Evolutionary conservation across 2,888 invertebrate genomes (phyloP), one percentile per base, ranked within the genome.

Genomic region (Agriotes lineatus): DNA sequence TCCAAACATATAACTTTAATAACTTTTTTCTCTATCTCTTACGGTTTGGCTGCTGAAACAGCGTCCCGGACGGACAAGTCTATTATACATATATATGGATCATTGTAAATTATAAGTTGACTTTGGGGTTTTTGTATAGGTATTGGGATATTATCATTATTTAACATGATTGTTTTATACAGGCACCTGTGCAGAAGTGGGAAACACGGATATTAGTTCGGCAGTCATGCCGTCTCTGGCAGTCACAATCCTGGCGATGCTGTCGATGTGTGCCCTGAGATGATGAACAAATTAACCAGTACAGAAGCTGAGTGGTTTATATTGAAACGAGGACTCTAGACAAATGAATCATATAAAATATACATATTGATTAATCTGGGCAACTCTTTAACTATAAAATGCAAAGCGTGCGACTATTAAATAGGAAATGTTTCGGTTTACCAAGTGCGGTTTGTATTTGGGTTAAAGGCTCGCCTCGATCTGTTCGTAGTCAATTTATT

Each of bases 181-280:
- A 74, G 74, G 74, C 64, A 70, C 72, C 25, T 74, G 74, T 54
- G 74, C 72, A 22, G 74, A 74, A 64, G 16, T 61, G 39, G 69
- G 65, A 60, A 57, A 42, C n/a, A 35, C 66, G 12, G 61, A 57
- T 52, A 48, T 44, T 4, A 66, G 66, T 19, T 18, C 61, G 7
- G 18, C 42, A 56, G 25, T 50, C 9, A 16, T 50, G 37, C 69
- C 69, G 6, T 69, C 69, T 22, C 18, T 48, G 4, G 39, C 58
- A 9, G 10, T 65, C 10, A 57, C 42, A 9, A 19, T 61, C 25
- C 20, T 69, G 44, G 57, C 56, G 25, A 9, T 56, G 18, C 14
- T 66, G 9, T n/a, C 30, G 25, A 39, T 30, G 16, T 19, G 12
- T n/a, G 39, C 42, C 42, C 58, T 62, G 52, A 69, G 69, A 65